Base-by-base conservation (phyloP, 2,113 vertebrate species). In the Scortum barcoo region DNA sequence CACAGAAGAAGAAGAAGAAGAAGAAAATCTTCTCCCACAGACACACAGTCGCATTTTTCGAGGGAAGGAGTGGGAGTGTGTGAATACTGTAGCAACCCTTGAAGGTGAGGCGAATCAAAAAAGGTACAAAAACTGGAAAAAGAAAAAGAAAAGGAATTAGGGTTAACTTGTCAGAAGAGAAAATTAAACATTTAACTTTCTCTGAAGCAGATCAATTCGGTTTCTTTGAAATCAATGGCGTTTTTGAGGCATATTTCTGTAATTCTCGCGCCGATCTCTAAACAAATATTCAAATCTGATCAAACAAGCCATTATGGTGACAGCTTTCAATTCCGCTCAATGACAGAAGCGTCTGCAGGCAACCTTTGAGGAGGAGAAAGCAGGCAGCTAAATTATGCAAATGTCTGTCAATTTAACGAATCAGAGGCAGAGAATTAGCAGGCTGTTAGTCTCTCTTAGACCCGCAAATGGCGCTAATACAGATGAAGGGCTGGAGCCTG, bases 341-440 rank as follows among this genome's bases (percentile, higher is more conserved):
- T 78, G 83, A 74, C 72, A 85, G 83, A 79, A 38, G 58, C 68
- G 66, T 86, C 87, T 80, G 83, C 83, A 53, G 86, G 83, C 86
- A 75, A 88, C 87, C 86, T 91, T 82, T 78, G 85, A 88, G 87
- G 78, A 83, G 84, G 71, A 79, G 84, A 78, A 87, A 85, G 85
- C 79, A 60, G 76, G 79, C 72, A 62, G 69, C 76, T 67, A 88
- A 88, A 92, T 91, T 88, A 93, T 93, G 91, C 91, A 93, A 92
- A 94, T 91, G 68, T 70, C 82, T 86, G 89, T 92, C 91, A 89
- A 86, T 93, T 89, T 92, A 91, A 88, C 86, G 61, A 92, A 93
- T 92, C 90, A 90, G 90, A 92, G 86, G 85, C 83, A 83, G 84
- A 86, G 85, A 91, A 93, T 93, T 91, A 93, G 88, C 87, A 81